Conservation (phyloP, 1,140 invertebrate genomes). For the Drosophila lacteicornis region DNA sequence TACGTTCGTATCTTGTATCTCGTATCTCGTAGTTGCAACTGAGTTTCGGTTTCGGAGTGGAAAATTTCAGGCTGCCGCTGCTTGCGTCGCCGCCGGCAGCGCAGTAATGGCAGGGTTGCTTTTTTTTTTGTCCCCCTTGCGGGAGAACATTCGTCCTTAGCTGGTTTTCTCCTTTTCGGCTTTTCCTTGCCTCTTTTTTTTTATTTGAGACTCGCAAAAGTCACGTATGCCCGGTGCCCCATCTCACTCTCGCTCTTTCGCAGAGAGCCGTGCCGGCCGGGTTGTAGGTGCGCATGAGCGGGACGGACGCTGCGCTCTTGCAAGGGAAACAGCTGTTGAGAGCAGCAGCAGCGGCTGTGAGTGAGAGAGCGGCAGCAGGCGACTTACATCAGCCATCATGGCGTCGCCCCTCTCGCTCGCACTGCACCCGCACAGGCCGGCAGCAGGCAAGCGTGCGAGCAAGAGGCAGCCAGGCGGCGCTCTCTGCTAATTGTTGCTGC, state of each 20-base stretch:
- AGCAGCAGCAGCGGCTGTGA: slow-evolving; percentile 9
- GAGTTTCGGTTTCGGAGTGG: slow-evolving; percentile 65
- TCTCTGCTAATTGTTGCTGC: slow-evolving; percentile 13
- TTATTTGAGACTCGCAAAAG: slow-evolving; percentile 46
- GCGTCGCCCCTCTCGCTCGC: slow-evolving; percentile 23
- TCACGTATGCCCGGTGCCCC: slow-evolving; percentile 70
- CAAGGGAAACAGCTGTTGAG: slow-evolving; percentile 52
- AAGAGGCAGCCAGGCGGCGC: neutral
- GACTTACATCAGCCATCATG: slow-evolving; percentile 72
- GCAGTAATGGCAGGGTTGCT: slow-evolving; percentile 33
- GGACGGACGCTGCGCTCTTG: slow-evolving; percentile 25
- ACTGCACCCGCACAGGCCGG: neutral
- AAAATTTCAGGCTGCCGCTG: slow-evolving; percentile 74
- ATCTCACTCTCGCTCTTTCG: slow-evolving; percentile 26
- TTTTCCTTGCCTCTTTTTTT: slow-evolving; percentile 43
- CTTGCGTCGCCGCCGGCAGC: slow-evolving; percentile 34
- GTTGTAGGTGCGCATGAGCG: slow-evolving; percentile 77
- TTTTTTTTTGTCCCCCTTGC: slow-evolving; percentile 22
- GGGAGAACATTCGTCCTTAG: slow-evolving; percentile 61
- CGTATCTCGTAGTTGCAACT: slow-evolving; percentile 47
- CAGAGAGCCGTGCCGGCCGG: slow-evolving; percentile 50
- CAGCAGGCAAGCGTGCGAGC: neutral
- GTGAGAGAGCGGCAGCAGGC: slow-evolving; percentile 28
- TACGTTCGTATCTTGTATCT: slow-evolving; percentile 35
- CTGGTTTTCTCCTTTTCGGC: slow-evolving; percentile 29